Evolutionary conservation across 2,797 vertebrate genomes (phyloP), one percentile per base, ranked within the genome.

Genomic region (Cirrhinus mrigala): DNA sequence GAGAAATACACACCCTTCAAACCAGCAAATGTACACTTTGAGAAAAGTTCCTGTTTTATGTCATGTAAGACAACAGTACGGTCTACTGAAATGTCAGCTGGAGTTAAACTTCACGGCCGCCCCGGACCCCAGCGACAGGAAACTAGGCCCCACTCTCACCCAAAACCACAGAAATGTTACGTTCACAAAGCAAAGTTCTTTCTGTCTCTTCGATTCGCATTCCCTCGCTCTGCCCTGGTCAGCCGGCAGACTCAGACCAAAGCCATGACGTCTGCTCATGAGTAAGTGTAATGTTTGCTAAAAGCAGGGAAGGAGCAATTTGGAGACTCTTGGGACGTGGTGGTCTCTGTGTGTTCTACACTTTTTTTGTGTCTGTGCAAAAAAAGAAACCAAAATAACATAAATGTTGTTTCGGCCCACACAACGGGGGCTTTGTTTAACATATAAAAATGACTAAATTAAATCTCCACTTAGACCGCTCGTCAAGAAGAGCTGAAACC

Each of bases 101-200:
- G 11, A 66, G 60, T 71, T 20, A 1, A 37, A 48, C 29, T 50
- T 44, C 86, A 46, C n/a, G 12, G 83, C 46, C 58, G 58, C 24
- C 14, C 11, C 60, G 66, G 52, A 44, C 79, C 40, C 52, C 60
- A 80, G 58, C 18, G 4, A 66, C 22, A 75, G 71, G 52, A 83
- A 90, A 86, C 73, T 73, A 70, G 24, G 37, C 64, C 69, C 82
- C 62, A 85, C 83, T 88, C 68, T 80, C 81, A 33, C 79, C 70
- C 54, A 81, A 66, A 88, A 81, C 79, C 82, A 89, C 87, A 86
- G 75, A 76, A 86, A 90, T 83, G 62, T 69, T 58, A 66, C 6
- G 3, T 33, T 33, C 64, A 66, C 27, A 33, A 33, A 33, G 29
- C 64, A 33, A 1, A 66, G 15, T 66, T 66, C 27, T 33, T 29